phyloP scores from a whole-genome alignment of 1,140 invertebrate species.

The Sycobia sp. region DNA sequence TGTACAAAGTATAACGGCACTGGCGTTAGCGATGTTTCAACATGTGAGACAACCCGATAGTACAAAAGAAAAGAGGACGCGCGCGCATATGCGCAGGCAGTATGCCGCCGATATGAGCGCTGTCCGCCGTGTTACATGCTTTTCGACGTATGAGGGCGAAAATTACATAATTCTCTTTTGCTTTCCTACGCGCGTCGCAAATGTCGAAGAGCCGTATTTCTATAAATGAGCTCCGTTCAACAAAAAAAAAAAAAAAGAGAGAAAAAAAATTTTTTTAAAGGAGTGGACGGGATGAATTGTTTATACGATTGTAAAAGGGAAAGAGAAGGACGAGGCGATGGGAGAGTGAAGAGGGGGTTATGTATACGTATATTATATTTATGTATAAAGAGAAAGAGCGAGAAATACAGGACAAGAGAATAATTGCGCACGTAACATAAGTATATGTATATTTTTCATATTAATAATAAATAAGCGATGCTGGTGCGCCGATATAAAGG shows the following conservation, averaged over 20 bases:
- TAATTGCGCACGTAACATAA: conserved; percentile 31
- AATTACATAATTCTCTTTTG: conserved; percentile 27
- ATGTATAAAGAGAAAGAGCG: conserved; percentile 23
- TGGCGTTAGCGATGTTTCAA: conserved; percentile 57
- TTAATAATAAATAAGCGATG: conserved; percentile 61
- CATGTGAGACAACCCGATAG: conserved; percentile 54
- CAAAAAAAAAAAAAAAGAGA: no score
- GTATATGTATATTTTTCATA: conserved; percentile 39
- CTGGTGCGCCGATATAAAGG: conserved; percentile 53
- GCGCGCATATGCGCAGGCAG: conserved; percentile 37
- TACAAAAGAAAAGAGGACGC: conserved; percentile 48
- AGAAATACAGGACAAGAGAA: conserved; percentile 15
- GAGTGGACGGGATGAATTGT: conserved; percentile 22
- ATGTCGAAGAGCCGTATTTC: conserved; percentile 36
- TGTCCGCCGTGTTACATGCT: conserved; percentile 21
- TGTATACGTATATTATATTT: no score
- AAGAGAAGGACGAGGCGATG: conserved; percentile 20
- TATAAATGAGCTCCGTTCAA: conserved; percentile 32
- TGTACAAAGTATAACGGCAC: conserved; percentile 62
- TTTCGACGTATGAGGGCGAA: conserved; percentile 26
- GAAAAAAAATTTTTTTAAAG: no score
- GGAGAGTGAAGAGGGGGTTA: conserved; percentile 35
- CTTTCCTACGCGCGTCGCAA: conserved; percentile 21
- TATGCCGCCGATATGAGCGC: conserved; percentile 33
- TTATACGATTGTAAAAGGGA: conserved; percentile 9